Evolutionary conservation across 2,888 invertebrate species (phyloP), one percentile per base, ranked within the genome.

Genomic region (Antitype chi): DNA sequence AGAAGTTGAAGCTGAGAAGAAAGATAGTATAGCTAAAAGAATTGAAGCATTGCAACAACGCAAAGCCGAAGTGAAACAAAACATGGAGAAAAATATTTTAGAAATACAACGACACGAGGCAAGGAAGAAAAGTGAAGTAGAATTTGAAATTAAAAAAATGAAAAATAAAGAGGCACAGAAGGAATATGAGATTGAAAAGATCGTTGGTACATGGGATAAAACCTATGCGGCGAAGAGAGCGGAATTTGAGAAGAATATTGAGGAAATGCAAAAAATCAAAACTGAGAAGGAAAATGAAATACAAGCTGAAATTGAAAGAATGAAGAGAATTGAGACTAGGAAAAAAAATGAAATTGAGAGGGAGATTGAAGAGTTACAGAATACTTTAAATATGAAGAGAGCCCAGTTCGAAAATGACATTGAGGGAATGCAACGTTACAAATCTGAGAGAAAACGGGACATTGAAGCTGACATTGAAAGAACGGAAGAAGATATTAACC

Each of bases 361-460:
- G 7, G 38, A 47, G 32, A 47, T 67, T 23, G 28, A 67, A n/a
- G 13, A 57, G n/a, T 20, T 73, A 17, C 11, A 73, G 32, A 47
- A 43, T 11, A 47, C 28, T 28, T 57, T 67, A 20, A 43, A 17
- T 7, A 28, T 20, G 43, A 72, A 66, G 55, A 73, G 67, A 67
- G 47, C 59, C 15, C 23, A 67, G 28, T 73, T 73, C 20, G 55
- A 73, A 17, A 73, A 57, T 7, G 17, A 73, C n/a, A 67, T 67
- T 28, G 55, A 73, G 0, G 32, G 0, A 47, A 57, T 47, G 67
- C 47, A 73, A 28, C 55, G 17, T 28, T 28, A 28, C 28, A 55
- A 73, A 67, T 28, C 17, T 73, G 28, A 57, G 17, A 67, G 2
- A 17, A 55, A 23, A 57, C 7, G 2, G 15, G n/a, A 43, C 9